Evolutionary conservation across 2,888 invertebrate genomes (phyloP).

Genomic region (Ennomos erosarius): DNA sequence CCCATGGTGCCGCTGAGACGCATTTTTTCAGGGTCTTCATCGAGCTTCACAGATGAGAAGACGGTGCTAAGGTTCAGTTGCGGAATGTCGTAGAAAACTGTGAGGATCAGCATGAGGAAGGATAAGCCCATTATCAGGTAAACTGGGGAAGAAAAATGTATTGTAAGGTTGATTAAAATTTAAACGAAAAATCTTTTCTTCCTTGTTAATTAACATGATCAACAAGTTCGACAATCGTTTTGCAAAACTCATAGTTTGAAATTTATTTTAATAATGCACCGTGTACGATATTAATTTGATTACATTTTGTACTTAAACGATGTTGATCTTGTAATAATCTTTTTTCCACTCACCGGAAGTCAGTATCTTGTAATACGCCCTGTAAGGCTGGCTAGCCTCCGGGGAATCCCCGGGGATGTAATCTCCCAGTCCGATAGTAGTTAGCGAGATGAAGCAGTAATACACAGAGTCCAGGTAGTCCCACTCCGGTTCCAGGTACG

Average conservation of each 20-base stretch:
- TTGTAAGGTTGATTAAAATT: no score
- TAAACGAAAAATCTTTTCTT: no score
- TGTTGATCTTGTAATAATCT: no score
- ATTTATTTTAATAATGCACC: no score
- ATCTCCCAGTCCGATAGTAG: conserved; percentile 95
- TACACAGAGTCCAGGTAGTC: conserved; percentile 94
- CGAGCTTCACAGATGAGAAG: conserved; percentile 87
- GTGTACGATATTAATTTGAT: no score
- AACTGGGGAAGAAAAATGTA: conserved; percentile 75
- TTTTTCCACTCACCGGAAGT: conserved; percentile 90
- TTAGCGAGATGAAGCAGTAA: conserved; percentile 96
- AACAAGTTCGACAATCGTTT: no score
- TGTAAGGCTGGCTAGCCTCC: conserved; percentile 86
- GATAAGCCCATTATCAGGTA: conserved; percentile 93
- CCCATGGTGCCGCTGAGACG: conserved; percentile 85
- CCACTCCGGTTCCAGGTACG: conserved; percentile 92
- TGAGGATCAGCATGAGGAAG: conserved; percentile 93
- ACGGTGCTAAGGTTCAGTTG: conserved; percentile 93
- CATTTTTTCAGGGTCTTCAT: conserved; percentile 88
- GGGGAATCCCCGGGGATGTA: conserved; percentile 94
- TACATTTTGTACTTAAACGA: no score
- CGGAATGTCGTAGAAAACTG: conserved; percentile 95
- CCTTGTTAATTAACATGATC: no score
- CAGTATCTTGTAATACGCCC: conserved; percentile 92
- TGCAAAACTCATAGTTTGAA: no score